Conservation (phyloP, 2,113 vertebrate genomes). For the Phrynosoma platyrhinos region DNA sequence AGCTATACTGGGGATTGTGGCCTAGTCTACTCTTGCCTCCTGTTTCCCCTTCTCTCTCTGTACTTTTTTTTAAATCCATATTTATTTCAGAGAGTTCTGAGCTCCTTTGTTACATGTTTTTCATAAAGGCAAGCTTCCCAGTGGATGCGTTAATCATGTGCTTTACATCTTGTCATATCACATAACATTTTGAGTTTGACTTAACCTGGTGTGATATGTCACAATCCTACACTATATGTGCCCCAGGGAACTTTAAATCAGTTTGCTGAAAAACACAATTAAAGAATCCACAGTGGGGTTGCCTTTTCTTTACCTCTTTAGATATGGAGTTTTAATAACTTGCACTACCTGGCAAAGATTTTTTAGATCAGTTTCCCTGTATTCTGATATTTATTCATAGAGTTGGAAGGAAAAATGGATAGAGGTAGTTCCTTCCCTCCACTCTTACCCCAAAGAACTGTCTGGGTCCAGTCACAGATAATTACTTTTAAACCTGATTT, state of each 20-base stretch:
- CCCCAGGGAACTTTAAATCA: conserved; percentile 75
- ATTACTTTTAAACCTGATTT: conserved; percentile 39
- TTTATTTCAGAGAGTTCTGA: conserved; percentile 38
- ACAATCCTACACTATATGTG: conserved; percentile 69
- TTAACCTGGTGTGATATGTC: conserved; percentile 78
- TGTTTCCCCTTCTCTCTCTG: not conserved
- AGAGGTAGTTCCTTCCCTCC: not conserved
- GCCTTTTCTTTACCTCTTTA: conserved; percentile 49
- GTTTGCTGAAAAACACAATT: conserved; percentile 75
- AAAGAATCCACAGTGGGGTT: conserved; percentile 60
- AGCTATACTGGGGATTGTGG: not conserved
- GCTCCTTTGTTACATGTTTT: conserved; percentile 58
- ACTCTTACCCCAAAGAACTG: not conserved
- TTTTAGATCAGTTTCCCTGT: not conserved
- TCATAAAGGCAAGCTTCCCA: conserved; percentile 62
- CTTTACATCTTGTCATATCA: conserved; percentile 77
- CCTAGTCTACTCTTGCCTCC: not conserved
- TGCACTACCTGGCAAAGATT: conserved; percentile 42
- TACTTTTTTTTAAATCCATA: conserved; percentile 14
- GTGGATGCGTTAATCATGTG: conserved; percentile 71
- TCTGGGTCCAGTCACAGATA: not conserved
- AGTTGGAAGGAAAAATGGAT: conserved; percentile 33
- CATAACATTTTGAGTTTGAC: conserved; percentile 73
- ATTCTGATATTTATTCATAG: conserved; percentile 39
- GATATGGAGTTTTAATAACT: conserved; percentile 41